These are phyloP conservation scores for Mus pahari DNA, from an alignment of 2,113 vertebrate species.

Conservation along the genomic window DNA sequence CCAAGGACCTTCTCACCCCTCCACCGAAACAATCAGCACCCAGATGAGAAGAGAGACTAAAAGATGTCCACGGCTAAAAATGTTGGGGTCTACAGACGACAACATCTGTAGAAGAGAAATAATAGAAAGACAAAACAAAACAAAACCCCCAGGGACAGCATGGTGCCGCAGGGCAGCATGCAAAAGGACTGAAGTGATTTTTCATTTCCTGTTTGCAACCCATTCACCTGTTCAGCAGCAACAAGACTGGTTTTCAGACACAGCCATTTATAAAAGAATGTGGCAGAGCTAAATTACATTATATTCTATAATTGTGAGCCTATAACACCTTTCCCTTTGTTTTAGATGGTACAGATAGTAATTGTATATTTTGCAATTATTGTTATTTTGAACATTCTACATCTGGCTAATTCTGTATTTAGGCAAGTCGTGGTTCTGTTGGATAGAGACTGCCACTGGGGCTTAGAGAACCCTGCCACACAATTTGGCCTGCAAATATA, in stretches of 20 bases:
- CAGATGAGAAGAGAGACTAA: slow-evolving; percentile 38
- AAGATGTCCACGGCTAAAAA: slow-evolving; percentile 26
- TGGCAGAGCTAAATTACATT: not conserved
- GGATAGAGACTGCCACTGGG: not conserved
- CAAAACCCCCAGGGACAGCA: not conserved
- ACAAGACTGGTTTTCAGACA: not conserved
- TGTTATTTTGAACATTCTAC: not conserved
- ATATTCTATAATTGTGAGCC: not conserved
- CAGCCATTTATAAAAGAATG: not conserved
- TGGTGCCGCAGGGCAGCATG: not conserved
- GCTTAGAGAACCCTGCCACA: not conserved
- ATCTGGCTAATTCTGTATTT: not conserved
- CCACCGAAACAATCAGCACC: slow-evolving; percentile 65
- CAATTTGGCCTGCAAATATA: not conserved
- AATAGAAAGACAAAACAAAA: not conserved
- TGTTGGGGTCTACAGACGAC: not conserved
- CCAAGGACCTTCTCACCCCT: slow-evolving; percentile 52
- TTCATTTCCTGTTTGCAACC: not conserved
- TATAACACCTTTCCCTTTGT: not conserved
- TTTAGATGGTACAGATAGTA: not conserved
- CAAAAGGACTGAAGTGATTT: not conserved
- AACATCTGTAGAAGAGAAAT: not conserved
- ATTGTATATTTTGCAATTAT: not conserved
- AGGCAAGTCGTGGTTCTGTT: not conserved
- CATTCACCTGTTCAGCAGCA: not conserved